phyloP scores from a whole-genome alignment of 2,113 vertebrate species.

The Spea bombifrons region DNA sequence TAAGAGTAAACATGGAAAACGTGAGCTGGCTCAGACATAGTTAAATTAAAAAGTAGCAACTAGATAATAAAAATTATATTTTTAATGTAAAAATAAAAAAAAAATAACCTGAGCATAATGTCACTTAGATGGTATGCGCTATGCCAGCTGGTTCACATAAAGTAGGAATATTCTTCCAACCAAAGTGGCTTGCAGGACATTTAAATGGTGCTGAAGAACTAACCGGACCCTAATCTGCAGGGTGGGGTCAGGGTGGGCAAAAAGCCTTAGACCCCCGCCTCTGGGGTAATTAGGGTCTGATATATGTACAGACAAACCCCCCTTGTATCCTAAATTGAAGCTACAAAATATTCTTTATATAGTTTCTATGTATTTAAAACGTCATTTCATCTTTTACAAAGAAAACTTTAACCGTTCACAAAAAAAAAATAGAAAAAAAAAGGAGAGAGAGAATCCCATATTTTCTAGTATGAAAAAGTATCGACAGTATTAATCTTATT shows the following conservation, averaged over 20 bases:
- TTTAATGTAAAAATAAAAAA: conserved; percentile 12
- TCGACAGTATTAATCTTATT: conserved; percentile 99
- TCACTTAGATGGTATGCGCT: conserved; percentile 83
- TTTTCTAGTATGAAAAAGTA: conserved; percentile 89
- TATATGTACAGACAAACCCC: conserved; percentile 62
- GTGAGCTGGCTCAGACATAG: conserved; percentile 92
- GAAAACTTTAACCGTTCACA: conserved; percentile 52
- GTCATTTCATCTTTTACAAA: conserved; percentile 76
- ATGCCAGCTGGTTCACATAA: conserved; percentile 86
- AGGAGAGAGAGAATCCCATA: conserved; percentile 78
- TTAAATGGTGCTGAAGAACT: conserved; percentile 77
- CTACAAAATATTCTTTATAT: conserved; percentile 80
- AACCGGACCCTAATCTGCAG: conserved; percentile 34
- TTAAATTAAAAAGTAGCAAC: conserved; percentile 73
- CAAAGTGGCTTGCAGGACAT: conserved; percentile 79
- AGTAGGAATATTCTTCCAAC: conserved; percentile 80
- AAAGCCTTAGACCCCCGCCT: neutral
- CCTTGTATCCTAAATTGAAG: conserved; percentile 71
- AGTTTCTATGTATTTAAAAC: conserved; percentile 77
- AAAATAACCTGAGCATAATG: conserved; percentile 65
- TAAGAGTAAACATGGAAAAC: conserved; percentile 55
- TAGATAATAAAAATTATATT: conserved; percentile 67
- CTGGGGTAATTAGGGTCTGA: conserved; percentile 46
- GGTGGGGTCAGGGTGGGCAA: neutral
- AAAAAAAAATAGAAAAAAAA: conserved; percentile 49